Conservation (phyloP, 2,888 invertebrate genomes). For the Zygaena filipendulae region DNA sequence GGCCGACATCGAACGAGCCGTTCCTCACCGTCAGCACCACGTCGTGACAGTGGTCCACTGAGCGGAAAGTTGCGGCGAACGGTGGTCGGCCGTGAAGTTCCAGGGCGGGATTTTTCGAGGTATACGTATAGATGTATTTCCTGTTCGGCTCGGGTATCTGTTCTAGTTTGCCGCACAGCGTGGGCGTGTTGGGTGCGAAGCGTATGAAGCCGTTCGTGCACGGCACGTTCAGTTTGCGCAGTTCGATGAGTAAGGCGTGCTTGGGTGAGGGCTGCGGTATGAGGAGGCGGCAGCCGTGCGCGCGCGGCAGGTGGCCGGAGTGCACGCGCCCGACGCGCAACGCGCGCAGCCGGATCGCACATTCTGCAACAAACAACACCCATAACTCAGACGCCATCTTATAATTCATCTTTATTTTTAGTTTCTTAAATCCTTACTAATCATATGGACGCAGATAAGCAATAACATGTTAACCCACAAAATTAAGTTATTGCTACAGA, state of each 20-base stretch:
- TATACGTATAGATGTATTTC: constrained; percentile 64
- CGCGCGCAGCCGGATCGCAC: constrained; percentile 62
- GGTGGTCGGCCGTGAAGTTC: constrained; percentile 72
- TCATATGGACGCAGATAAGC: no score
- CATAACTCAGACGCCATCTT: constrained; percentile 3
- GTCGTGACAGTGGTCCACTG: constrained; percentile 79
- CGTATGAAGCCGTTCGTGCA: constrained; percentile 72
- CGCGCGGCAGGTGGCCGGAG: constrained; percentile 62
- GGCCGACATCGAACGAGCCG: constrained; percentile 74
- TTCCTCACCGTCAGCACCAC: constrained; percentile 72
- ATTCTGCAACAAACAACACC: constrained; percentile 67
- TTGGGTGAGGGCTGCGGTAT: constrained; percentile 50
- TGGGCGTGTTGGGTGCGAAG: constrained; percentile 60
- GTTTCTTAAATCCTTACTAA: no score
- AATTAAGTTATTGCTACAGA: no score
- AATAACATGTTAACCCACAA: no score
- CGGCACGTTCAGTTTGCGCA: constrained; percentile 76
- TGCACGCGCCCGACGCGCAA: constrained; percentile 53
- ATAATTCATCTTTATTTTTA: constrained; percentile 7
- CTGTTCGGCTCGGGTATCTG: constrained; percentile 71
- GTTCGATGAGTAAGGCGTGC: constrained; percentile 72
- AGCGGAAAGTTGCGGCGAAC: constrained; percentile 73
- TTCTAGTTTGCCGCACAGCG: constrained; percentile 77
- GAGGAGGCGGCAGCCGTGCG: constrained; percentile 64
- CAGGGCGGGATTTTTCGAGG: constrained; percentile 60